Evolutionary conservation across 2,113 vertebrate species (phyloP).

Genomic region (Gnathonemus echidnorhynchus): DNA sequence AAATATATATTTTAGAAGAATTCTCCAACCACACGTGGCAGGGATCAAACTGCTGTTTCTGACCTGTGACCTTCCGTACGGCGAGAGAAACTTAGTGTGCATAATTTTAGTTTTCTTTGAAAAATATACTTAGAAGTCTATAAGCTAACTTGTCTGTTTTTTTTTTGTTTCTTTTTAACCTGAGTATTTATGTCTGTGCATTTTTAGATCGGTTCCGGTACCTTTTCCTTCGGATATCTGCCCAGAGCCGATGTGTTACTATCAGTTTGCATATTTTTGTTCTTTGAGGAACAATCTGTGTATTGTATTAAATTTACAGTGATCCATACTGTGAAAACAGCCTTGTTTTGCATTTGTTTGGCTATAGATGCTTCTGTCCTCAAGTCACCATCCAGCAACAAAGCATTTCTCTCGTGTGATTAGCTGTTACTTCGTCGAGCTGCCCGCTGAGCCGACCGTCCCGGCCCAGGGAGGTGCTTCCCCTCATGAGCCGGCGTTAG

Average conservation of each 20-base stretch:
- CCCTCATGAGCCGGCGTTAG: neutral
- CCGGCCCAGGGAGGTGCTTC: neutral
- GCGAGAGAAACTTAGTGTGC: conserved; percentile 35
- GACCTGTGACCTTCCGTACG: conserved; percentile 12
- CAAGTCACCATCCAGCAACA: neutral
- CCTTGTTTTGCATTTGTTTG: conserved; percentile 6
- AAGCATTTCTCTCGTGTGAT: neutral
- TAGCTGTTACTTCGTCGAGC: neutral
- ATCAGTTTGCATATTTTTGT: conserved; percentile 3
- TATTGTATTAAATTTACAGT: conserved; percentile 21
- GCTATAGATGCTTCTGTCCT: neutral
- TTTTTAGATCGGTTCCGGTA: conserved; percentile 35
- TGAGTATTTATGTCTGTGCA: conserved; percentile 55
- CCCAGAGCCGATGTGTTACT: conserved; percentile 9
- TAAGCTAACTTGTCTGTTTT: conserved; percentile 53
- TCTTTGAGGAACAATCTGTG: conserved; percentile 6
- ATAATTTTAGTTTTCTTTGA: conserved; percentile 39
- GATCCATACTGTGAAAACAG: conserved; percentile 13
- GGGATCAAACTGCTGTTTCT: conserved; percentile 23
- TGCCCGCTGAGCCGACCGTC: neutral
- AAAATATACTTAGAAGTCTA: conserved; percentile 44
- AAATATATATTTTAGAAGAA: conserved; percentile 26
- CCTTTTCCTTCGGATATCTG: conserved; percentile 5
- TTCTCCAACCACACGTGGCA: conserved; percentile 33
- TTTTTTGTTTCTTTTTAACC: conserved; percentile 41